Base-by-base conservation (phyloP, 1,140 invertebrate species). In the Condylostylus longicornis region DNA sequence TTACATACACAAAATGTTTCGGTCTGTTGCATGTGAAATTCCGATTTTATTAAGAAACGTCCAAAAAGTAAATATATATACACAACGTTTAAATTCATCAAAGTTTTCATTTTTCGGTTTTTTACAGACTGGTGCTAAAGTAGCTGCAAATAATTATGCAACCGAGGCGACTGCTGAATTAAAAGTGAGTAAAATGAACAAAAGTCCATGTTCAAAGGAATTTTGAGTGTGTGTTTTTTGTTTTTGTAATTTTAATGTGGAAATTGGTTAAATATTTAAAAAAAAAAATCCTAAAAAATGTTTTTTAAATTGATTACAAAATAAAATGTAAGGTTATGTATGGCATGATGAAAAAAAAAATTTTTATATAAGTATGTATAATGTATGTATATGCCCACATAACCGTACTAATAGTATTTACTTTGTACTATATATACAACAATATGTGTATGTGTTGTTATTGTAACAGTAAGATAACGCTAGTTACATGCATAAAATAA, bases 81-180 rank as follows among this genome's bases (percentile, higher is more conserved):
- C n/a, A n/a, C n/a, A n/a, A n/a, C n/a, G n/a, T n/a, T n/a, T n/a
- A n/a, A n/a, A n/a, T n/a, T n/a, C n/a, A n/a, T n/a, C n/a, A n/a
- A n/a, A n/a, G n/a, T n/a, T n/a, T n/a, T 57, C 54, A 50, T 58
- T 58, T 58, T 58, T 58, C 54, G 54, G 54, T 58, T 47, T 58
- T 42, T 58, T 58, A 54, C 54, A 58, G 54, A 57, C 47, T 54
- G 47, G 51, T 41, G 53, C 53, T 42, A 37, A 51, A 35, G 42
- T 50, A 45, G 52, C 50, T 40, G 46, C 43, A 38, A 58, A 56
- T 40, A 59, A 57, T 42, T 59, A 54, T 53, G 56, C 56, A 45
- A 59, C 55, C 35, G 55, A 58, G 39, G 56, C 55, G 14, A 58
- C 56, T 35, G 39, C 27, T 17, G 35, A 36, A 5, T 12, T 59